Conservation (phyloP, 35 echinoderm and acorn worm species). For the Chiridota heheva region DNA sequence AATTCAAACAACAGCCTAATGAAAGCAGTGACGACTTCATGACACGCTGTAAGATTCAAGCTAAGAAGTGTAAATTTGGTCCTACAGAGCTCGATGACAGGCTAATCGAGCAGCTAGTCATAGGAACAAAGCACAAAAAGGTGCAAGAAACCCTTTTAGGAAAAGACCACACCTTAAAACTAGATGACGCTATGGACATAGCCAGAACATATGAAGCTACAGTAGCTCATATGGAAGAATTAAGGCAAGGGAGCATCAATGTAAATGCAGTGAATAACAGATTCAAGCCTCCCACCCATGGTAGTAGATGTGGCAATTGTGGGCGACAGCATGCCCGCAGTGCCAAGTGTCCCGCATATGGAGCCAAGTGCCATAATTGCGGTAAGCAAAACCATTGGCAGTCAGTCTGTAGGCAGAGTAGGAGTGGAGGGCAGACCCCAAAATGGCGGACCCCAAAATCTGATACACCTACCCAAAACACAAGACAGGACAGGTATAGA, state of each 20-base stretch:
- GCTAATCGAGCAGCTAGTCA: conserved; percentile 22
- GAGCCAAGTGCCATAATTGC: not conserved
- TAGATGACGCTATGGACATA: not conserved
- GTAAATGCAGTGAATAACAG: not conserved
- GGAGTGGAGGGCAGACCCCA: too few relatives aligned
- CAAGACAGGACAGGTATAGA: too few relatives aligned
- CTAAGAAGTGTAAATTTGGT: conserved; percentile 12
- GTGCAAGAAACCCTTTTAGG: conserved; percentile 31
- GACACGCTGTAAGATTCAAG: not conserved
- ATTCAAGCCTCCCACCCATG: not conserved
- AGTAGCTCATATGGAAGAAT: conserved; percentile 22
- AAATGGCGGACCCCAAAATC: not conserved
- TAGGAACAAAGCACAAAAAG: conserved; percentile 10
- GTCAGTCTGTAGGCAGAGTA: not conserved
- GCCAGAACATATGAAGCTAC: conserved; percentile 42
- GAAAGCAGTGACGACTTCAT: conserved; percentile 13
- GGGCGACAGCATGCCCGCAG: not conserved
- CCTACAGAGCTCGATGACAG: not conserved
- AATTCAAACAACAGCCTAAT: conserved; percentile 1
- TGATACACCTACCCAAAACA: too few relatives aligned
- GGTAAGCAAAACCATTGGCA: conserved; percentile 32
- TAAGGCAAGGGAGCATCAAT: not conserved
- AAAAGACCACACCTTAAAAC: not conserved
- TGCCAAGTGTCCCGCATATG: conserved; percentile 10
- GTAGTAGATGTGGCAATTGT: not conserved